phyloP scores from a whole-genome alignment of 2,797 vertebrate species.

The Acrossocheilus fasciatus region DNA sequence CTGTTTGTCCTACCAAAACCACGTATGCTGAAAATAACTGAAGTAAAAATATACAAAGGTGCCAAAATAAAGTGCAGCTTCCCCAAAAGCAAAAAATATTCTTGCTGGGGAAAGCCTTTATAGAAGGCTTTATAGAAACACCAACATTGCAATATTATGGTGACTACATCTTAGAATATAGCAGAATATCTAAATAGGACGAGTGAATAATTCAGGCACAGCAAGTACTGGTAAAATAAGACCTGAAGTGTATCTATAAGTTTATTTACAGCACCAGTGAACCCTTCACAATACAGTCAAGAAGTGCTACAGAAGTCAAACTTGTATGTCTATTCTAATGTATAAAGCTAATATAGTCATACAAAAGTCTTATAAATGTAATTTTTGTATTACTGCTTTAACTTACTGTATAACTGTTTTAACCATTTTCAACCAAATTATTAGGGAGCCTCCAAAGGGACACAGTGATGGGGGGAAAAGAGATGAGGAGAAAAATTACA shows the following conservation, averaged over 20 bases:
- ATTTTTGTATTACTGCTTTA: not conserved
- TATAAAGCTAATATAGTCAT: not conserved
- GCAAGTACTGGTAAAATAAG: slow-evolving; percentile 2
- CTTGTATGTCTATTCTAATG: not conserved
- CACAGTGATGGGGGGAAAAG: not conserved
- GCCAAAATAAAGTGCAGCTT: slow-evolving; percentile 21
- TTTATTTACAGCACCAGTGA: slow-evolving; percentile 17
- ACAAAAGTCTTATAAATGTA: not conserved
- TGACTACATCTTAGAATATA: slow-evolving; percentile 12
- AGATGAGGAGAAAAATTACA: not conserved
- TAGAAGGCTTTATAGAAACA: not conserved
- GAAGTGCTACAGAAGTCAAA: not conserved
- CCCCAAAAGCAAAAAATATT: not conserved
- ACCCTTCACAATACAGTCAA: not conserved
- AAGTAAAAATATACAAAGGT: slow-evolving; percentile 30
- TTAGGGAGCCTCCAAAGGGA: not conserved
- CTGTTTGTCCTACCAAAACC: slow-evolving; percentile 17
- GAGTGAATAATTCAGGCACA: slow-evolving; percentile 32
- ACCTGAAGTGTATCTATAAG: not conserved
- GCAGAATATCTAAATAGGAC: slow-evolving; percentile 4
- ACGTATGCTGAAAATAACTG: slow-evolving; percentile 1
- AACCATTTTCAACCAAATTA: not conserved
- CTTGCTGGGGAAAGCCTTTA: not conserved
- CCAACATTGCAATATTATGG: not conserved
- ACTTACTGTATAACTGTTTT: no score